A percentile compares a stretch with the other conserved stretches of the same genome.
phyloP scores from a whole-genome alignment of 2,888 invertebrate species.

The Lathronympha strigana region DNA sequence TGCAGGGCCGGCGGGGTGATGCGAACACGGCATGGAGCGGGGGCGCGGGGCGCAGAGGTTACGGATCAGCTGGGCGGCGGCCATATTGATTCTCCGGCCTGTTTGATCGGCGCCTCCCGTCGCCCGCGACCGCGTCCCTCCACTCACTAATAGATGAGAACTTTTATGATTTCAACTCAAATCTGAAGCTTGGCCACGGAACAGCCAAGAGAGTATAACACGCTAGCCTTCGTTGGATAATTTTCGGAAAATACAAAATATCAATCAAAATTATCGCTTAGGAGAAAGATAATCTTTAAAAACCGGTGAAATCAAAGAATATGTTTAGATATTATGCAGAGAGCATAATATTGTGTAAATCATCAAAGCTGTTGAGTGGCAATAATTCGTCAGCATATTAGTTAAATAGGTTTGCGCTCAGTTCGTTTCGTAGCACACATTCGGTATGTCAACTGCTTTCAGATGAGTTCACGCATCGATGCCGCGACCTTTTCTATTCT shows the following conservation, averaged over 20 bases:
- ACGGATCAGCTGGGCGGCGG: conserved; percentile 84
- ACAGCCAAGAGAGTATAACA: conserved; percentile 31
- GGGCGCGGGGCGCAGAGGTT: conserved; percentile 73
- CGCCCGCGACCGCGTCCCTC: conserved; percentile 58
- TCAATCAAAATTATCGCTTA: background rate
- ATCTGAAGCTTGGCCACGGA: conserved; percentile 61
- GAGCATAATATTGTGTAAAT: no score
- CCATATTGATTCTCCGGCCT: conserved; percentile 84
- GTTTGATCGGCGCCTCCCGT: conserved; percentile 79
- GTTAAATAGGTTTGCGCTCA: no score
- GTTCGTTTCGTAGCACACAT: background rate
- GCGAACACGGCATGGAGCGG: conserved; percentile 42
- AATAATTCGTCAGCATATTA: no score
- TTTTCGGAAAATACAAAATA: conserved; percentile 22
- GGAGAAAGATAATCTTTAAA: no score
- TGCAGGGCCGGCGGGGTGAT: conserved; percentile 40
- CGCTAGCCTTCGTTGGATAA: conserved; percentile 27
- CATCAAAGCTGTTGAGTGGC: no score
- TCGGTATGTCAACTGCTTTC: conserved; percentile 11
- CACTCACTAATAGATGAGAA: conserved; percentile 77
- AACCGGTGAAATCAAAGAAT: background rate
- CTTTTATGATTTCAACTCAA: conserved; percentile 83
- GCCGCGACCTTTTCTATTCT: conserved; percentile 19
- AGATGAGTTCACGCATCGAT: conserved; percentile 19
- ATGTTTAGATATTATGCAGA: no score